Evolutionary conservation across 2,888 invertebrate genomes (phyloP), one percentile per base, ranked within the genome.

Genomic region (Tetrapedia diversipes): DNA sequence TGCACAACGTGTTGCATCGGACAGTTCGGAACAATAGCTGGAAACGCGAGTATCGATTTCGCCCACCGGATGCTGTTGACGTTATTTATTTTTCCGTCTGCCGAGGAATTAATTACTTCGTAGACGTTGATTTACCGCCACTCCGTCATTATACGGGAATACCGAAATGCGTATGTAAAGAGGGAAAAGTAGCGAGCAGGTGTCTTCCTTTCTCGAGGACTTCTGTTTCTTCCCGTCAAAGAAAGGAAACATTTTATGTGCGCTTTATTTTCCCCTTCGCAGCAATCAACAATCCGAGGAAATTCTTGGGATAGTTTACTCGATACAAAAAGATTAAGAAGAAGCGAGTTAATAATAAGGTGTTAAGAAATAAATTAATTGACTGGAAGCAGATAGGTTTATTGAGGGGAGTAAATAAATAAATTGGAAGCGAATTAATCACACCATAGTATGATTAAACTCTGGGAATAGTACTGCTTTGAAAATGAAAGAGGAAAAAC

Each of bases 11-110:
- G 63, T 78, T 59, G 54, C 47, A 47, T 19, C 61, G 49, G 67
- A 74, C 69, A 66, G 72, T 57, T 51, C 41, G 32, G 29, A 49
- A 56, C 59, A 66, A 69, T 64, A 75, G 67, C 61, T 61, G 34
- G 54, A 61, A 69, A 72, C 39, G 45, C 69, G 22, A 45, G 53
- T 81, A 83, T 83, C 70, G 83, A 83, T 83, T 81, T 77, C 41
- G 61, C 27, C 51, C 66, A 47, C 74, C 83, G 72, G 79, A 83
- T 81, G 81, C 56, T 70, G 45, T 69, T 61, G 79, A 63, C 81
- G 71, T 83, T 80, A 83, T 83, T 83, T 83, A 83, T 83, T 83
- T 83, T 73, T 71, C 72, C 69, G 54, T 65, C 70, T 43, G 47
- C 73, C 63, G 39, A 66, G 37, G 59, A 69, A 83, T 83, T 83